These are phyloP conservation scores for Menidia beryllina DNA, from an alignment of 2,113 vertebrate species.

Conservation along the genomic window DNA sequence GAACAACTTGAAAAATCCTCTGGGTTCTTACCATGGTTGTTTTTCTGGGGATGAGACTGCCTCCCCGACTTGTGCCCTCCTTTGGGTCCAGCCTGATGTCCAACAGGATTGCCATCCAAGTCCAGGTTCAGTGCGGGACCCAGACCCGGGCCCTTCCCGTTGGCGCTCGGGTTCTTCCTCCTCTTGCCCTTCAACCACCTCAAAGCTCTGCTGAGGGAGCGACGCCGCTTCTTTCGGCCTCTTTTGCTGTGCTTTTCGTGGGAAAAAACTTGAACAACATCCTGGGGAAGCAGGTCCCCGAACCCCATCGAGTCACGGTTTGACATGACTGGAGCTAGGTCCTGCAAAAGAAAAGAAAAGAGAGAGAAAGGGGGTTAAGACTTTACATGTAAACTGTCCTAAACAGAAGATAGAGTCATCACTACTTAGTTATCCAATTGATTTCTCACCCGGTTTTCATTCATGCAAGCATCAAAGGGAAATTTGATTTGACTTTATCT, in stretches of 20 bases:
- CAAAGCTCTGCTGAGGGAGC: conserved; percentile 68
- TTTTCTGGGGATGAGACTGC: conserved; percentile 57
- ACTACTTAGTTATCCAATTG: not conserved
- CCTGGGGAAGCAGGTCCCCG: conserved; percentile 83
- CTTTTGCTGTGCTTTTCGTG: conserved; percentile 74
- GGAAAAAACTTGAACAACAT: conserved; percentile 82
- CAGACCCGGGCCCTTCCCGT: conserved; percentile 63
- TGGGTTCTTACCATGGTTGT: conserved; percentile 61
- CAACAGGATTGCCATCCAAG: conserved; percentile 45
- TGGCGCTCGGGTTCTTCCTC: conserved; percentile 54
- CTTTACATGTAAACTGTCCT: not conserved
- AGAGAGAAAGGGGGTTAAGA: not conserved
- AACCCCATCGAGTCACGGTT: conserved; percentile 78
- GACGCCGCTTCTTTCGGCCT: conserved; percentile 80
- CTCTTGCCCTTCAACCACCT: conserved; percentile 78
- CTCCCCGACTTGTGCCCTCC: conserved; percentile 60
- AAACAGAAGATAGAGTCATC: not conserved
- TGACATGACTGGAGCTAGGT: conserved; percentile 71
- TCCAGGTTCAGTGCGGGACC: conserved; percentile 72
- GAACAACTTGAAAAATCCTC: too few species aligned
- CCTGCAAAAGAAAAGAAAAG: conserved; percentile 37
- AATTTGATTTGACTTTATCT: not conserved
- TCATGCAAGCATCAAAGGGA: not conserved
- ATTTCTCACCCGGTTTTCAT: not conserved
- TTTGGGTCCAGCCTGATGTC: conserved; percentile 53